phyloP scores from a whole-genome alignment of 2,797 vertebrate genomes.

The Acipenser oxyrinchus region DNA sequence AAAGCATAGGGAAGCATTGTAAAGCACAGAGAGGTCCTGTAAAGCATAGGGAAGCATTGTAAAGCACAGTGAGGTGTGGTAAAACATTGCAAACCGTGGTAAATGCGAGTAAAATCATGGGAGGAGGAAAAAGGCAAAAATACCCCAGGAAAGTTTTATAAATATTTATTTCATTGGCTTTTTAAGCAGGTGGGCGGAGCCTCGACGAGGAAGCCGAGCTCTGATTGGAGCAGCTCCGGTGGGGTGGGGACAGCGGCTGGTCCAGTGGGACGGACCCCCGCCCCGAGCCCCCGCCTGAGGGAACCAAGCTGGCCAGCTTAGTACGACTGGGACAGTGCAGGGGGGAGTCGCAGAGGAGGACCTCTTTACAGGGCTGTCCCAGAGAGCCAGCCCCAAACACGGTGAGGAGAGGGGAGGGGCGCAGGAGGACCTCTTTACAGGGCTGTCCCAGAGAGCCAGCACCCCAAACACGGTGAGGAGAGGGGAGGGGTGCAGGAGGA shows the following conservation, averaged over 20 bases:
- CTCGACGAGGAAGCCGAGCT: conserved; percentile 57
- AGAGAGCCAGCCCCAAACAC: conserved; percentile 39
- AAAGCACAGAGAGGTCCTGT: no score
- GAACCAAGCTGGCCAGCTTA: conserved; percentile 71
- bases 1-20: no score
- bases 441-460: no score
- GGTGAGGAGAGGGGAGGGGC: conserved; percentile 11
- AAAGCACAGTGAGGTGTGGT: no score
- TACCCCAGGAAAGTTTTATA: not conserved
- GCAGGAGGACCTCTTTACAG: no score
- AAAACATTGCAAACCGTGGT: no score
- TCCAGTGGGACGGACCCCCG: conserved; percentile 54
- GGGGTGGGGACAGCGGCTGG: conserved; percentile 78
- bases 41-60: no score
- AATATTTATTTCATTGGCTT: no score
- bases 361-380: conserved; percentile 54
- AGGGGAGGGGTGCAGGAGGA: not conserved
- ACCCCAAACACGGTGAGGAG: no score
- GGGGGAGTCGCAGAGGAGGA: conserved; percentile 34
- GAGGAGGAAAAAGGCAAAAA: no score
- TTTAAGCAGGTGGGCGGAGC: conserved; percentile 35
- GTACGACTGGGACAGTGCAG: conserved; percentile 74
- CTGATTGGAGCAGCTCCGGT: conserved; percentile 75
- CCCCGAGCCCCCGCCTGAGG: conserved; percentile 49
- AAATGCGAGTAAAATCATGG: no score